These are phyloP conservation scores for Agrenia bidenticulata DNA, from an alignment of 2,888 invertebrate species.

Conservation along the genomic window DNA sequence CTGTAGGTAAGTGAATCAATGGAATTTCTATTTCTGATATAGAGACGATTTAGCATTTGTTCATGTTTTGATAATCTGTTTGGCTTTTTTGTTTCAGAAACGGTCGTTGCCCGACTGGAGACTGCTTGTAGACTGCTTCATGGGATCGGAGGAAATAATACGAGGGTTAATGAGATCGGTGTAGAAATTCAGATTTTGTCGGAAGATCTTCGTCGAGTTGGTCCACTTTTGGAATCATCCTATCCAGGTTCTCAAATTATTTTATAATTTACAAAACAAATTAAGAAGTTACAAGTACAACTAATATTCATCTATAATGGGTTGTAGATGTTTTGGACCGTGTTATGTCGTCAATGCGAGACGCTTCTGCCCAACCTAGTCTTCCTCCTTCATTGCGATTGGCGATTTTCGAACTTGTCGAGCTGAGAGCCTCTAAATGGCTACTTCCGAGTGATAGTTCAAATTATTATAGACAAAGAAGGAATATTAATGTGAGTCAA, in stretches of 20 bases:
- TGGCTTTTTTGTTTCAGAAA: slow-evolving; percentile 30
- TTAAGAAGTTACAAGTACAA: too few relatives aligned
- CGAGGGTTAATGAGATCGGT: slow-evolving; percentile 45
- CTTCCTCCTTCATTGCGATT: slow-evolving; percentile 39
- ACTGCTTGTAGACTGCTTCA: slow-evolving; percentile 49
- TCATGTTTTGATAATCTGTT: not conserved
- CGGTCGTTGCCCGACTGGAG: slow-evolving; percentile 50
- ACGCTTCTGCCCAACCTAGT: slow-evolving; percentile 50
- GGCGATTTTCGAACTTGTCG: slow-evolving; percentile 79
- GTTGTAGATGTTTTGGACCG: slow-evolving; percentile 43
- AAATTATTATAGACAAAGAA: slow-evolving; percentile 68
- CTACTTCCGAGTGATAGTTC: slow-evolving; percentile 79
- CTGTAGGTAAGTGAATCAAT: slow-evolving; percentile 43
- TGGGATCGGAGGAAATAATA: slow-evolving; percentile 49
- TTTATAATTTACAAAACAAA: not conserved
- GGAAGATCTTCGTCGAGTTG: slow-evolving; percentile 48
- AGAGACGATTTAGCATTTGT: not conserved
- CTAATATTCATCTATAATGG: not conserved
- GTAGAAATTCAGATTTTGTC: slow-evolving; percentile 48
- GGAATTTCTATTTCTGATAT: not conserved
- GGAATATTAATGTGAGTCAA: slow-evolving; percentile 55
- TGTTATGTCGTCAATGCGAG: slow-evolving; percentile 50
- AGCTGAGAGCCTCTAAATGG: slow-evolving; percentile 90
- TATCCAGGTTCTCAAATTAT: slow-evolving; percentile 43
- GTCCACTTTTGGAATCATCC: slow-evolving; percentile 47